Evolutionary conservation across 30 jellyfish, hydroid and myxozoan genomes (phyloP).

Genomic region (Rhopilema esculentum): DNA sequence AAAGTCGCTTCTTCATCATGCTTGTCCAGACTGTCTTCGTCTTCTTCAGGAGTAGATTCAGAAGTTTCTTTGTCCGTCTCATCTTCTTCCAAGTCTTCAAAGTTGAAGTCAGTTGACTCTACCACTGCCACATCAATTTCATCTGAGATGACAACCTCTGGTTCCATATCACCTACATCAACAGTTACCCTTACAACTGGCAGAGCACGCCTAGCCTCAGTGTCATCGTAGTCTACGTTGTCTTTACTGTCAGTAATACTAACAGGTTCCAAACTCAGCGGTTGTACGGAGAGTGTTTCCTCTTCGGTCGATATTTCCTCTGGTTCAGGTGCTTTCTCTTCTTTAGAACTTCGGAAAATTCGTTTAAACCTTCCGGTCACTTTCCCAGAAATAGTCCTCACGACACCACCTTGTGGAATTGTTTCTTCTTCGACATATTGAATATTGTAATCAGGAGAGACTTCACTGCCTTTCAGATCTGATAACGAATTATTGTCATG

Average conservation of each 20-base stretch:
- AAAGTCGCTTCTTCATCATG: neutral
- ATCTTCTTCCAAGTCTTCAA: neutral
- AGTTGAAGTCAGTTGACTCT: constrained; percentile 4
- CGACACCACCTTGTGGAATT: neutral
- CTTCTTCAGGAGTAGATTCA: neutral
- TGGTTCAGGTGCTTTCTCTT: neutral
- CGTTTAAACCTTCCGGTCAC: neutral
- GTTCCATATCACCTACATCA: neutral
- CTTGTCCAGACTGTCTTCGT: neutral
- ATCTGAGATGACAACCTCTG: constrained; percentile 18
- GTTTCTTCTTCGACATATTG: neutral
- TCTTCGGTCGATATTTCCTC: neutral
- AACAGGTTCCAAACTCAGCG: neutral
- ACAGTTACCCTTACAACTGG: constrained; percentile 16
- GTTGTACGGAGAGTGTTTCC: neutral
- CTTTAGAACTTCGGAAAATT: constrained; percentile 7
- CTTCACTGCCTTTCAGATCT: constrained; percentile 6
- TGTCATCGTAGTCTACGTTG: neutral
- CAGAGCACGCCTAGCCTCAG: neutral
- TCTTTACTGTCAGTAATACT: neutral
- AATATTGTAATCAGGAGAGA: neutral
- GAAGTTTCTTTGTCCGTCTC: neutral
- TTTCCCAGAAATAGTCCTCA: neutral
- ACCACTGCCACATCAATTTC: constrained; percentile 11
- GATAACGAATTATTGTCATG: neutral